phyloP scores from a whole-genome alignment of 2,113 vertebrate genomes.

The Murina feae region DNA sequence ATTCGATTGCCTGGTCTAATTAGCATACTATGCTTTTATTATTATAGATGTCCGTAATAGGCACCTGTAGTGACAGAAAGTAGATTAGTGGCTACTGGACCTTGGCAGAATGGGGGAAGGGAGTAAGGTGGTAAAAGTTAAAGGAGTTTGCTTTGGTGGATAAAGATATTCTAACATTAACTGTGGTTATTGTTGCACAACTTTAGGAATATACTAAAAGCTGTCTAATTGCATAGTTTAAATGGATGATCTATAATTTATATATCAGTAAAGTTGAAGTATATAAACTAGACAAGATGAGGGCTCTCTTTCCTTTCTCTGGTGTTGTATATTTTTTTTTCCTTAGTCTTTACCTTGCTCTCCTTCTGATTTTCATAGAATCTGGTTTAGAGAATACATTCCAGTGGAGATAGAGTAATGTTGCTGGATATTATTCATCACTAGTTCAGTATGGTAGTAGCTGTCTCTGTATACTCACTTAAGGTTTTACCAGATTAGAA shows the following conservation, averaged over 20 bases:
- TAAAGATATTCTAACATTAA: constrained; percentile 18
- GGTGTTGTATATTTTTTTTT: background rate
- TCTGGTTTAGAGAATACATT: background rate
- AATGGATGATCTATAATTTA: background rate
- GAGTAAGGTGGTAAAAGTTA: background rate
- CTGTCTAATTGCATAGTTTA: background rate
- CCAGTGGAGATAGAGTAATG: background rate
- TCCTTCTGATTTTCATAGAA: background rate
- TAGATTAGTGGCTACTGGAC: background rate
- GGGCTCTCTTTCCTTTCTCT: background rate
- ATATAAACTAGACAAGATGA: background rate
- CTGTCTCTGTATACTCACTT: background rate
- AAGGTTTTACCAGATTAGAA: background rate
- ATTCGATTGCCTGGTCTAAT: too few relatives aligned
- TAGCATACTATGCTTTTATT: too few relatives aligned
- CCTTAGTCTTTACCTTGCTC: background rate
- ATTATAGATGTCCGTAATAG: background rate
- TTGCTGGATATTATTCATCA: background rate
- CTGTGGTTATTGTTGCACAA: background rate
- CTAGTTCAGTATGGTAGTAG: background rate
- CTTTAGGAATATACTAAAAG: background rate
- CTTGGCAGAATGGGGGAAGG: background rate
- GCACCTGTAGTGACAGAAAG: background rate
- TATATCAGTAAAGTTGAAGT: background rate
- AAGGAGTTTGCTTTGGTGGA: background rate